Conservation (phyloP, 2,797 vertebrate genomes). For the Peromyscus eremicus region DNA sequence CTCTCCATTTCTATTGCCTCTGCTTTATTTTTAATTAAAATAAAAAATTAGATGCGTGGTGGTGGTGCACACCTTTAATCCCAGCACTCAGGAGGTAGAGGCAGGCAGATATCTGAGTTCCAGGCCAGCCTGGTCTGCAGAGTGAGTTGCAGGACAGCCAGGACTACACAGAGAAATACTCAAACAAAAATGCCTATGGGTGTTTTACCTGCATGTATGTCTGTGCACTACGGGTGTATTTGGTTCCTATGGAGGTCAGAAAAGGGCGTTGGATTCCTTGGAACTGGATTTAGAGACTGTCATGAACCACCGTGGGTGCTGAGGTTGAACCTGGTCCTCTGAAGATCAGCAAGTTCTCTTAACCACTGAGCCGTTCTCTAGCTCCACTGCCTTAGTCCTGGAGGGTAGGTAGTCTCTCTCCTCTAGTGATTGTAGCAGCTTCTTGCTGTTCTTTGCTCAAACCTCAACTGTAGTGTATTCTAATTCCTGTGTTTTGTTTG, state of each 20-base stretch:
- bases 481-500: neutral
- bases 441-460: neutral
- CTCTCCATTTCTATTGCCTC: neutral
- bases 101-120: neutral
- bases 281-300: neutral
- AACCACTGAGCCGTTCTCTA: neutral
- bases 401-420: neutral
- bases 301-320: neutral
- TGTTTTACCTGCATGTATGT: neutral
- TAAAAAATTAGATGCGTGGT: neutral
- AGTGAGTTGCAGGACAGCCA: neutral
- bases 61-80: neutral
- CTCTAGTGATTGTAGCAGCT: neutral
- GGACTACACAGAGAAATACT: neutral
- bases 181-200: neutral
- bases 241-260: neutral
- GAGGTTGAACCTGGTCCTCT: neutral
- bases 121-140: neutral
- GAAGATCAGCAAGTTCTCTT: neutral
- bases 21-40: neutral
- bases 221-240: neutral
- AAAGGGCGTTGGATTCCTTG: neutral
- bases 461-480: neutral
- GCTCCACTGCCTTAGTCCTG: neutral
- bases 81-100: neutral